These are phyloP conservation scores for Teinopalpus imperialis DNA, from an alignment of 2,888 invertebrate species.

Conservation along the genomic window DNA sequence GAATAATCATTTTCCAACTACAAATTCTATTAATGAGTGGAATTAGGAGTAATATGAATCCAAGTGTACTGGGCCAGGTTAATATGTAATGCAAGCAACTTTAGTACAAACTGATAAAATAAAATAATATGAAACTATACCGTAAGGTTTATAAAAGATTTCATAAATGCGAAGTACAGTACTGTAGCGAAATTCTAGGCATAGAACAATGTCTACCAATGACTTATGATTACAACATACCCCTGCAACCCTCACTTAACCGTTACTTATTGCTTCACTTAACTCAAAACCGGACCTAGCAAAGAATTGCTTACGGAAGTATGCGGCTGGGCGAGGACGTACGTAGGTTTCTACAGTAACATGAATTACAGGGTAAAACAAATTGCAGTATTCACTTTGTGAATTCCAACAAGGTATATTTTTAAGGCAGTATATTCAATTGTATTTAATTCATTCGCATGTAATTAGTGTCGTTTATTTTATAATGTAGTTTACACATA, in stretches of 20 bases:
- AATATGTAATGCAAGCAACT: too few relatives aligned
- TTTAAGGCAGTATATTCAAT: too few relatives aligned
- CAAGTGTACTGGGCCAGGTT: too few relatives aligned
- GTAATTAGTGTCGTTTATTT: too few relatives aligned
- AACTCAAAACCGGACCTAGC: constrained; percentile 57
- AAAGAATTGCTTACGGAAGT: constrained; percentile 59
- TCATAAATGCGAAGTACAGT: constrained; percentile 1
- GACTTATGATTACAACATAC: constrained; percentile 25
- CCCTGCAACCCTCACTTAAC: constrained; percentile 25
- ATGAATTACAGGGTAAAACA: constrained; percentile 39
- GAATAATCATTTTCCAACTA: too few relatives aligned
- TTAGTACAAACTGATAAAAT: too few relatives aligned
- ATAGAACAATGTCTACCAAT: constrained; percentile 19
- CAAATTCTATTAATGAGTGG: too few relatives aligned
- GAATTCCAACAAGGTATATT: constrained; percentile 29
- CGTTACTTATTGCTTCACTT: constrained; percentile 38
- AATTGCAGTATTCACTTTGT: constrained; percentile 23
- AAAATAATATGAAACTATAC: too few relatives aligned
- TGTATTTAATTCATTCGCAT: too few relatives aligned
- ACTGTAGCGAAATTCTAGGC: constrained; percentile 13
- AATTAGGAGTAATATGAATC: too few relatives aligned
- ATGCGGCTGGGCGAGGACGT: constrained; percentile 41
- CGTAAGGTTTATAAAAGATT: too few relatives aligned
- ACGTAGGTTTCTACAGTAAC: constrained; percentile 38
- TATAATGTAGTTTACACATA: too few relatives aligned